phyloP scores from a whole-genome alignment of 92 coral and sea anemone species.

The Epizoanthus stellaris region DNA sequence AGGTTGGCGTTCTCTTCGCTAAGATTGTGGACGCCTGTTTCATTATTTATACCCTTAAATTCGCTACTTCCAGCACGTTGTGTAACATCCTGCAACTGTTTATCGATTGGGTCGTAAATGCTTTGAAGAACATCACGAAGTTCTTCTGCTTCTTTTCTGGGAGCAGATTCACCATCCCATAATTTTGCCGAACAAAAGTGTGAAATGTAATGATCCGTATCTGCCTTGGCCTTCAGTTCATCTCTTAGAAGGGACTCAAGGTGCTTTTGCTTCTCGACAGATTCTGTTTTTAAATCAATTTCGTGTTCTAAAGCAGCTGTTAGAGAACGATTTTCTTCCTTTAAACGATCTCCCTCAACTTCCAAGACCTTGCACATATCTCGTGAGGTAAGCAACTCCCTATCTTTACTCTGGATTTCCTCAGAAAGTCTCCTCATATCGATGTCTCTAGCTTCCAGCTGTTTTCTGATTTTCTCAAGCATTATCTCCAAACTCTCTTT shows the following conservation, averaged over 20 bases:
- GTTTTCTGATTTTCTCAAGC: background rate
- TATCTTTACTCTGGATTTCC: background rate
- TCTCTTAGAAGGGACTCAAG: background rate
- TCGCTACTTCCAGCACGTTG: background rate
- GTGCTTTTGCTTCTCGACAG: background rate
- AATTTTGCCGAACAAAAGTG: background rate
- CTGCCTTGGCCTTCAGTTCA: conserved; percentile 7
- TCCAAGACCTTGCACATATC: background rate
- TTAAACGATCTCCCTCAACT: background rate
- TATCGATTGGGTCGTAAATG: background rate
- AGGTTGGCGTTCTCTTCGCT: too few species aligned
- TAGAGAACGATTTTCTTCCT: background rate
- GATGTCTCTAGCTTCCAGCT: background rate
- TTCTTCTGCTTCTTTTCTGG: background rate
- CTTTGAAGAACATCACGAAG: conserved; percentile 2
- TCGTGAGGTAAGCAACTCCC: background rate
- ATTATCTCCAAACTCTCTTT: background rate
- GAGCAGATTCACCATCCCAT: background rate
- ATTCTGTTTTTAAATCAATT: background rate
- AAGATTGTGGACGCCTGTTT: background rate
- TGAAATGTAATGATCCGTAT: background rate
- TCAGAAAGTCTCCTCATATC: background rate
- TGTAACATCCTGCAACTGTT: background rate
- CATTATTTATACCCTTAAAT: background rate
- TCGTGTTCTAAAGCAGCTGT: conserved; percentile 12